Evolutionary conservation across 2,888 invertebrate species (phyloP).

Genomic region (Anaspis maculata): DNA sequence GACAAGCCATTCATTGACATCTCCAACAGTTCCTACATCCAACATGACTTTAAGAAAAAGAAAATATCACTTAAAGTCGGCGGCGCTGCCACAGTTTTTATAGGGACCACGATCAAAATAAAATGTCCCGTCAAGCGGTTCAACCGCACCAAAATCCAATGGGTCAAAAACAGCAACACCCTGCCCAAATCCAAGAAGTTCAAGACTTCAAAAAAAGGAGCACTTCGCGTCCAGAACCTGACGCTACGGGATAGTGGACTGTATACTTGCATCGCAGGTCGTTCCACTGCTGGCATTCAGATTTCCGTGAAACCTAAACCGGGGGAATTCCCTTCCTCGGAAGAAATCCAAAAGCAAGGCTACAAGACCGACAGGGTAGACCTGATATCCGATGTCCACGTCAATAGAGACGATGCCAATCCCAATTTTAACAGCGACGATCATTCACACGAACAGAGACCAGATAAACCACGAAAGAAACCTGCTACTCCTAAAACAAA

Average conservation of each 20-base stretch:
- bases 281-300: conserved; percentile 71
- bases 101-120: conserved; percentile 86
- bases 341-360: conserved; percentile 52
- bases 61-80: conserved; percentile 83
- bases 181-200: conserved; percentile 72
- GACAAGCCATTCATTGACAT: conserved; percentile 67
- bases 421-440: conserved; percentile 47
- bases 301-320: conserved; percentile 73
- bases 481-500: conserved; percentile 28
- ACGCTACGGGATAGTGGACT: conserved; percentile 74
- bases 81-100: conserved; percentile 82
- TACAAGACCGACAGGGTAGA: conserved; percentile 32
- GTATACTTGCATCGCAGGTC: conserved; percentile 80
- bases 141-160: conserved; percentile 74
- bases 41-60: conserved; percentile 72
- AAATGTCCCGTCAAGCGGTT: conserved; percentile 83
- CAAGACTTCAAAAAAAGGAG: conserved; percentile 86
- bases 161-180: conserved; percentile 80
- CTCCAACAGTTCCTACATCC: conserved; percentile 76
- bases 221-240: conserved; percentile 75
- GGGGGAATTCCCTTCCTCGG: conserved; percentile 69
- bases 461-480: conserved; percentile 38
- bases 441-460: conserved; percentile 58
- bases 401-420: conserved; percentile 38
- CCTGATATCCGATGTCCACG: conserved; percentile 29